A percentile compares a stretch with the other conserved stretches of the same genome.
These are phyloP conservation scores for Aldabrachelys gigantea DNA, from an alignment of 2,113 vertebrate species.

Conservation along the genomic window DNA sequence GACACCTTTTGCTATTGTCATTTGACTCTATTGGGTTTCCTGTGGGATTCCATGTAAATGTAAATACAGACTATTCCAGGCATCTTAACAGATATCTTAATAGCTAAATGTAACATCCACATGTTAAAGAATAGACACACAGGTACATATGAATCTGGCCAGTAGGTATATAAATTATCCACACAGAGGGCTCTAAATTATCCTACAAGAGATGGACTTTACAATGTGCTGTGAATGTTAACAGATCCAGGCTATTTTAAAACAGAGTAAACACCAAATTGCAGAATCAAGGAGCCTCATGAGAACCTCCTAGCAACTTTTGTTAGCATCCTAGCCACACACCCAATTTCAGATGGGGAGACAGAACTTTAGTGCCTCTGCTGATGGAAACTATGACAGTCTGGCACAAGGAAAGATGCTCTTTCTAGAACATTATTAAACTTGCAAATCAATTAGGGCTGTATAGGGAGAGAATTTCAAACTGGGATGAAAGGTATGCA, in stretches of 20 bases:
- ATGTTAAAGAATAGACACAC: not conserved
- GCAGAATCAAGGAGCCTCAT: not conserved
- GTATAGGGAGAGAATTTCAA: not conserved
- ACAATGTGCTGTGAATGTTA: not conserved
- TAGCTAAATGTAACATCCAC: not conserved
- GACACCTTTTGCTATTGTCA: not conserved
- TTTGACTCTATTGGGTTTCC: not conserved
- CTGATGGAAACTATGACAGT: too few species aligned
- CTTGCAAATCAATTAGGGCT: not conserved
- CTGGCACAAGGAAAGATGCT: too few species aligned
- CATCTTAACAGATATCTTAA: not conserved
- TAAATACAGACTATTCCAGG: not conserved
- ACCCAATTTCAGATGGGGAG: too few species aligned
- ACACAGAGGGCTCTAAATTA: fast-evolving
- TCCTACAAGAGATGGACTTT: not conserved
- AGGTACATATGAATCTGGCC: not conserved
- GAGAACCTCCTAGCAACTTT: not conserved
- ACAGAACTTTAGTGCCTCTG: too few species aligned
- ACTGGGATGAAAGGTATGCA: not conserved
- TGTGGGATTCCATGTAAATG: not conserved
- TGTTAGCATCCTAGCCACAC: too few species aligned
- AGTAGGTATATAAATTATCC: not conserved
- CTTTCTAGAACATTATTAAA: not conserved
- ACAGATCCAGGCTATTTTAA: fast-evolving
- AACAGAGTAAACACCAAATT: not conserved